Percentiles rank a stretch among this genome's conserved stretches.
Conservation (phyloP, 1,140 invertebrate genomes). For the Octopus sinensis region DNA sequence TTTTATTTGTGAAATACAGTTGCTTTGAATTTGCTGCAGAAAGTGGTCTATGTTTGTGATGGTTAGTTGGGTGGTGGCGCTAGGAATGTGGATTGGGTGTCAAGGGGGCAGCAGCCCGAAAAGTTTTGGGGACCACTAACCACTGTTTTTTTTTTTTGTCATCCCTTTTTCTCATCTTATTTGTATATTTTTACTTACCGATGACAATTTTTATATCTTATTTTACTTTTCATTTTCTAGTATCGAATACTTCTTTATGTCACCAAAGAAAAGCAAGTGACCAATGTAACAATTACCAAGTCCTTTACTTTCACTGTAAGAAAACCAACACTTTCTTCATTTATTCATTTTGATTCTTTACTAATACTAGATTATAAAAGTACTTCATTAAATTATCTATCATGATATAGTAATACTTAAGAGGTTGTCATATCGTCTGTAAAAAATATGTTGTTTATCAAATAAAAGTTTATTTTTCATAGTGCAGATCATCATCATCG, state of each 20-base stretch:
- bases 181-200: background rate
- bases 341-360: background rate
- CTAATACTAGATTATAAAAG: background rate
- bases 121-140: too few species aligned
- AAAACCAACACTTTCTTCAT: constrained; percentile 14
- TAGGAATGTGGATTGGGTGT: too few species aligned
- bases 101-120: too few species aligned
- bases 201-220: background rate
- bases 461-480: background rate
- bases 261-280: constrained; percentile 54
- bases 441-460: background rate
- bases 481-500: background rate
- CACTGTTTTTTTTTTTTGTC: background rate
- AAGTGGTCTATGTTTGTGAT: too few species aligned
- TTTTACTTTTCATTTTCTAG: constrained; percentile 39
- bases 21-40: too few species aligned
- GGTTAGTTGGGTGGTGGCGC: too few species aligned
- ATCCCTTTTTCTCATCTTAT: background rate
- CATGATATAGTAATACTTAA: background rate
- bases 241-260: constrained; percentile 57
- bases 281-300: constrained; percentile 49
- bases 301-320: constrained; percentile 53
- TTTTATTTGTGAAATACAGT: too few species aligned
- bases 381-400: background rate
- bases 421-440: background rate